phyloP scores from a whole-genome alignment of 2,888 invertebrate species.

The Drosophila maculinotata region DNA sequence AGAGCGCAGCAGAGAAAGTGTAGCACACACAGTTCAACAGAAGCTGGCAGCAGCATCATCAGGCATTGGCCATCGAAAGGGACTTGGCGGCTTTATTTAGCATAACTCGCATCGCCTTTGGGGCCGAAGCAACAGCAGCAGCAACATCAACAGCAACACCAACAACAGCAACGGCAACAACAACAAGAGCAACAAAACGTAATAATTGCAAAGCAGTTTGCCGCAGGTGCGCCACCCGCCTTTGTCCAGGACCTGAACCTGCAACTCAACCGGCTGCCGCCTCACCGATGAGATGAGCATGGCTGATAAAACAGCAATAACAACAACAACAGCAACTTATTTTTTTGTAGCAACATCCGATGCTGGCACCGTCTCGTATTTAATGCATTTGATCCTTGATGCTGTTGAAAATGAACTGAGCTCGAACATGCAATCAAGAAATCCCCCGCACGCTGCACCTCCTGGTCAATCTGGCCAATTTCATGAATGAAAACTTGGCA shows the following conservation, averaged over 20 bases:
- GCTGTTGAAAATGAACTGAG: slow-evolving; percentile 82
- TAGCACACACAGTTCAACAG: slow-evolving; percentile 69
- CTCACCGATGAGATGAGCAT: slow-evolving; percentile 71
- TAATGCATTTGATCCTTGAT: slow-evolving; percentile 82
- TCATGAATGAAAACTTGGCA: slow-evolving; percentile 82
- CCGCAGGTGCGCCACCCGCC: slow-evolving; percentile 79
- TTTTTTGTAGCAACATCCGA: slow-evolving; percentile 63
- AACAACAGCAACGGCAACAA: slow-evolving; percentile 36
- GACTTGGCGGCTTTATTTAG: slow-evolving; percentile 53
- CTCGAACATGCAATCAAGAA: slow-evolving; percentile 81
- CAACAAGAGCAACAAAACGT: slow-evolving; percentile 61
- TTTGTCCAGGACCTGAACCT: slow-evolving; percentile 46
- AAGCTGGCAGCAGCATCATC: slow-evolving; percentile 78
- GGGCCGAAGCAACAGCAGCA: slow-evolving; percentile 28
- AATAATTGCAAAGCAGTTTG: slow-evolving; percentile 81
- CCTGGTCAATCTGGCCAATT: slow-evolving; percentile 72
- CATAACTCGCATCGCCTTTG: slow-evolving; percentile 63
- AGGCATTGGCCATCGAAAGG: slow-evolving; percentile 50
- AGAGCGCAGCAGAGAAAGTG: slow-evolving; percentile 62
- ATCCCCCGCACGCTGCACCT: slow-evolving; percentile 31
- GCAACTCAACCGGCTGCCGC: slow-evolving; percentile 62
- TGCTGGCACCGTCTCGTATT: slow-evolving; percentile 72
- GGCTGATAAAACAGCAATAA: slow-evolving; percentile 66
- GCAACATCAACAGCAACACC: slow-evolving; percentile 27
- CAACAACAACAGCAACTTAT: slow-evolving; percentile 45